Evolutionary conservation across 2,888 invertebrate genomes (phyloP), one percentile per base, ranked within the genome.

Genomic region (Cylindroiulus punctatus): DNA sequence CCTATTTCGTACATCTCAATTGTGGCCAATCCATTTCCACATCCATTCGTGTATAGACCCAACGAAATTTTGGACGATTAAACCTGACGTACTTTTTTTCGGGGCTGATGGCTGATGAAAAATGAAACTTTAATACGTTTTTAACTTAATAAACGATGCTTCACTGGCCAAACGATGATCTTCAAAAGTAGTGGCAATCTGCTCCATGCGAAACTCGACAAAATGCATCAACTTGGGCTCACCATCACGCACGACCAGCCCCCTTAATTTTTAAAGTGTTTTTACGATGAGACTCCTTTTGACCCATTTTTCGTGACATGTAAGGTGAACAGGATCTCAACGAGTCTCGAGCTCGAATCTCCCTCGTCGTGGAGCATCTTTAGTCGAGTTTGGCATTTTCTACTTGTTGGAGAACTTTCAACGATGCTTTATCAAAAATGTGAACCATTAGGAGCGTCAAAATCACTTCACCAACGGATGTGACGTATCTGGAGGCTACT

Each of bases 211-310:
- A 65, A 65, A 1, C 22, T 22, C 22, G 57, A 65, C 22, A 65
- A 52, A 52, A n/a, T 52, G 52, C 52, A 52, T 52, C n/a, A 52
- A 52, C 52, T 52, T 52, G 52, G 1, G 52, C n/a, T 52, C 52
- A n/a, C 52, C 57, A 65, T 65, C 57, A 65, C 57, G 57, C 57
- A 65, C 57, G 57, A 65, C 57, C 22, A 22, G 26, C 8, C 57
- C 8, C 57, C 22, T 65, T 65, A 65, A 65, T 65, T 65, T 65
- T 65, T 65, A 65, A 65, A 65, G 57, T 65, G 57, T 65, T 65
- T 65, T 65, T 65, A 65, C 26, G 22, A 65, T n/a, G 8, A 22
- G 57, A 65, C 10, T 65, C 22, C 57, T 22, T 26, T 65, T 65
- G 26, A 65, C 57, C 57, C 57, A 65, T 22, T 65, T 65, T 22